Base-by-base conservation (phyloP, 2,888 invertebrate genomes). In the Tinea trinotella region DNA sequence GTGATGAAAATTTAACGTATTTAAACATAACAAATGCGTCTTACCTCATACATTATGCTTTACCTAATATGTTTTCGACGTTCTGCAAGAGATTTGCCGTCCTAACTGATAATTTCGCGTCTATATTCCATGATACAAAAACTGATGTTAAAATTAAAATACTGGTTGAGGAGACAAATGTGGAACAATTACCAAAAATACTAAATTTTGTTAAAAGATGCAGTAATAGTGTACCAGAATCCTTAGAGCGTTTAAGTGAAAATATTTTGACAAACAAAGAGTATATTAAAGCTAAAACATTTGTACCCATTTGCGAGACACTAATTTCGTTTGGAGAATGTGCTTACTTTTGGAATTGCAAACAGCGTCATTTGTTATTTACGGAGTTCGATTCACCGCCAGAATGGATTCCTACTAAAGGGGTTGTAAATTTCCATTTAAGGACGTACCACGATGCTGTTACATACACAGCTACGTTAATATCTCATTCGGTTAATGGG, bases 41-140 rank as follows among this genome's bases (percentile, higher is more conserved):
- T 52, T 84, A 89, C 61, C 72, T 95, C 20, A 83, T 95, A 12
- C 93, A 94, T 68, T 94, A 89, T 71, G 91, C 92, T 1, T 69
- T 94, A 59, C 91, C 92, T 0, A 64, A 74, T 19, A 75, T 87
- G 0, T 92, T 91, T 71, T 90, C 91, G 0, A 84, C 86, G 64
- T 94, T 94, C 67, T 89, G 90, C 48, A 89, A 87, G 63, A 81
- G 95, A 56, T 92, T 93, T 65, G 87, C 90, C 0, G 89, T 90
- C 17, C 74, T 93, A 40, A 86, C 90, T 55, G 87, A 91, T 58
- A 89, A 89, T 64, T 91, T 90, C 62, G 67, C 71, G 7, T 80
- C 82, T 1, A 71, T 83, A 59, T 83, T 80, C 58, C 66, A 70
- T 35, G 58, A 64, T 7, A 58, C 56, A 18, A 15, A 18, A 17